These are phyloP conservation scores for Sebastes wilsoni DNA, from an alignment of 2,797 vertebrate genomes.

Conservation along the genomic window DNA sequence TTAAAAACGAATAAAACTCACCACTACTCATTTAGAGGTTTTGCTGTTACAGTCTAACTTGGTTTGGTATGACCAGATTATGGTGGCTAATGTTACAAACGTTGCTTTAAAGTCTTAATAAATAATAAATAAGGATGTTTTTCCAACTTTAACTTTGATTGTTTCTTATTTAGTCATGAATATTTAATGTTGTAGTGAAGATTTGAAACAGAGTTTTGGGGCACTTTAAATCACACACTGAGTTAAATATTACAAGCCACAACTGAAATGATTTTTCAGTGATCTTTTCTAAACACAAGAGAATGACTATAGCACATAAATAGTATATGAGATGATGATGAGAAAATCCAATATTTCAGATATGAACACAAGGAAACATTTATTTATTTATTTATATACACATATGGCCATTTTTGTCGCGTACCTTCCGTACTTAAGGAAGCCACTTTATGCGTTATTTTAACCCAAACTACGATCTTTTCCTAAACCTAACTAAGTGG, in stretches of 20 bases:
- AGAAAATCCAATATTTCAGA: not conserved
- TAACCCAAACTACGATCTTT: too few relatives aligned
- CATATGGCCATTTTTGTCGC: too few relatives aligned
- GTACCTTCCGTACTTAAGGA: too few relatives aligned
- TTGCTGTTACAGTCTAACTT: not conserved
- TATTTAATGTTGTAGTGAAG: not conserved
- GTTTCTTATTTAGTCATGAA: not conserved
- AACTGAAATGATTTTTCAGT: not conserved
- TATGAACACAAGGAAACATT: not conserved
- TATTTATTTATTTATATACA: too few relatives aligned
- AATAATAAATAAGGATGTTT: not conserved
- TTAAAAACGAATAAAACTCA: not conserved
- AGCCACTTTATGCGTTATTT: fast-evolving
- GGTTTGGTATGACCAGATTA: not conserved
- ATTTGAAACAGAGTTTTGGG: not conserved
- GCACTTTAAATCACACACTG: not conserved
- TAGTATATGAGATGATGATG: not conserved
- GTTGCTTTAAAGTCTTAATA: not conserved
- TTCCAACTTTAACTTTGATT: not conserved
- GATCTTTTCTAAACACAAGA: not conserved
- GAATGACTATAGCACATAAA: not conserved
- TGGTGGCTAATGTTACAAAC: not conserved
- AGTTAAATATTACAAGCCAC: not conserved
- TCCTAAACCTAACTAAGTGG: too few relatives aligned
- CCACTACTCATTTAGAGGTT: not conserved